These are phyloP conservation scores for Drosophila punjabiensis DNA, from an alignment of 1,140 invertebrate genomes.

Conservation along the genomic window DNA sequence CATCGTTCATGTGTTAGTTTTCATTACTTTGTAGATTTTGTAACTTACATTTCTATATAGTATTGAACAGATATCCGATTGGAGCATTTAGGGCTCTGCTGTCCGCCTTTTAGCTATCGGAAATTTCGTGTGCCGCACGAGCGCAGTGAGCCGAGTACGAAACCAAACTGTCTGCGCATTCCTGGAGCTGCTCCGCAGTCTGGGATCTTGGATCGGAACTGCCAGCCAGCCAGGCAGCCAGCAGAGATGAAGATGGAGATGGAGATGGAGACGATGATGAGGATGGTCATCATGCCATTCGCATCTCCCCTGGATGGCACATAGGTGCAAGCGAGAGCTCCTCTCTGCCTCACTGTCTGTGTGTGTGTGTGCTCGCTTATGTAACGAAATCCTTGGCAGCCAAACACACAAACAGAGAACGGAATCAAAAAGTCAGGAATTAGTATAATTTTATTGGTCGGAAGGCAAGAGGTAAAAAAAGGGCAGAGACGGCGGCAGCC, in stretches of 20 bases:
- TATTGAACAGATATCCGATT: constrained; percentile 11
- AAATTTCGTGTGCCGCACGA: constrained; percentile 63
- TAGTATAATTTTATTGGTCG: constrained; percentile 84
- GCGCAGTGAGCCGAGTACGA: constrained; percentile 78
- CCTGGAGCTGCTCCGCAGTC: constrained; percentile 58
- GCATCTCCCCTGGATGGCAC: constrained; percentile 27
- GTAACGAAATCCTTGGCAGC: constrained; percentile 78
- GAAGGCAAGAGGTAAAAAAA: constrained; percentile 64
- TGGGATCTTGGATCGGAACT: constrained; percentile 49
- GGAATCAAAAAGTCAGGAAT: constrained; percentile 83
- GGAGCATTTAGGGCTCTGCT: constrained; percentile 25
- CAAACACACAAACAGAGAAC: constrained; percentile 69
- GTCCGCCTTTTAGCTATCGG: constrained; percentile 13
- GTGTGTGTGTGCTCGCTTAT: constrained; percentile 70
- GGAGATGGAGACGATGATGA: constrained; percentile 36
- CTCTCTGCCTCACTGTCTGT: constrained; percentile 7
- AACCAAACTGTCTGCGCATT: constrained; percentile 78
- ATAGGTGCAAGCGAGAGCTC: constrained; percentile 60
- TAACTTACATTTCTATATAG: constrained; percentile 22
- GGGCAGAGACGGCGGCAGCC: constrained; percentile 52
- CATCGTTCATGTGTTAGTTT: neutral
- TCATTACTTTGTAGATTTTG: neutral
- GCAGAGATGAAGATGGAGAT: constrained; percentile 31
- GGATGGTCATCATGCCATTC: constrained; percentile 46
- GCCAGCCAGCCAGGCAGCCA: constrained; percentile 51